Percentiles rank a stretch among this genome's conserved stretches.
Conservation (phyloP, 1,140 invertebrate genomes). For the Apis dorsata region DNA sequence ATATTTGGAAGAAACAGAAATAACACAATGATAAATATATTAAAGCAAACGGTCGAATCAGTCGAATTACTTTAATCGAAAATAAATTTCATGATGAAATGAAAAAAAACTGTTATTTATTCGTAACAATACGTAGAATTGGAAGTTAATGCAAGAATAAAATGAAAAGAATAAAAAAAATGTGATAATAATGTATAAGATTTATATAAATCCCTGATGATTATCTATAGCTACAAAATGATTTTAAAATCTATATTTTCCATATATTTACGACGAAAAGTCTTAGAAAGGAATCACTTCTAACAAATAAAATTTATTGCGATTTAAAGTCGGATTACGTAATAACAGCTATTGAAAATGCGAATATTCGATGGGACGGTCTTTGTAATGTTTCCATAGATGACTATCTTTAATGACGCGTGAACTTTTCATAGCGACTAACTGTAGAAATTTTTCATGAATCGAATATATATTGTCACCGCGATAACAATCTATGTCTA, state of each 20-base stretch:
- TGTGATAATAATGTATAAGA: neutral
- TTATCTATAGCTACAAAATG: neutral
- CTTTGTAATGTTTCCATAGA: neutral
- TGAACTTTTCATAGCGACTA: neutral
- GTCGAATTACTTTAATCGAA: neutral
- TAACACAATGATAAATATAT: neutral
- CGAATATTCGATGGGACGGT: neutral
- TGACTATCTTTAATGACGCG: neutral
- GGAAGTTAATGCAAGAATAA: neutral
- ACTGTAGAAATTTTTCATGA: neutral
- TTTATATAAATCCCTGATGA: neutral
- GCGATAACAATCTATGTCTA: neutral
- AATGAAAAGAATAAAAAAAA: neutral
- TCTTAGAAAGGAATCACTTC: neutral
- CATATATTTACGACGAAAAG: neutral
- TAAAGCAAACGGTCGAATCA: neutral
- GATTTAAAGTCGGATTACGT: neutral
- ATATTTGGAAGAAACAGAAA: neutral
- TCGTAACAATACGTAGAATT: neutral
- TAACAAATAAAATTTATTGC: neutral
- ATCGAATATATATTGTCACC: neutral
- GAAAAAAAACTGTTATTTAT: neutral
- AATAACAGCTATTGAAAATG: constrained; percentile 9
- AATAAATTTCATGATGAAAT: neutral
- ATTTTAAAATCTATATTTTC: neutral